A percentile compares a stretch with the other conserved stretches of the same genome.
Evolutionary conservation across 2,113 vertebrate genomes (phyloP).

Genomic region (Phocoena sinus): DNA sequence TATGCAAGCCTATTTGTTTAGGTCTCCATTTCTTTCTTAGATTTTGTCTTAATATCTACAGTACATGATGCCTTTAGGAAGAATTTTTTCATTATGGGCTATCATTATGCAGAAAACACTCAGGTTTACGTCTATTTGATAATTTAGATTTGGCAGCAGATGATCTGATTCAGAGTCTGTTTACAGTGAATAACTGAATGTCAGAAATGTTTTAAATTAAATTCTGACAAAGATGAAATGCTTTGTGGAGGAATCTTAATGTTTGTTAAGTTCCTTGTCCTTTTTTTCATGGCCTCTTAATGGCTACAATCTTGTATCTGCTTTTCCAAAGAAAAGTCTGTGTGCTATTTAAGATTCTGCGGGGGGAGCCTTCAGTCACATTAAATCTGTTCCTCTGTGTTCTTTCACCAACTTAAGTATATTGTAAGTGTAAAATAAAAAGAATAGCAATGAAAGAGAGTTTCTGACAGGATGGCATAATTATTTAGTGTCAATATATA

Average conservation of each 20-base stretch:
- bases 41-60: constrained; percentile 4
- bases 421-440: constrained; percentile 34
- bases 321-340: background rate
- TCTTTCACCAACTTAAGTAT: background rate
- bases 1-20: background rate
- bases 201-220: constrained; percentile 61
- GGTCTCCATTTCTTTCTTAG: background rate
- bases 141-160: constrained; percentile 42
- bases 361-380: background rate
- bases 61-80: constrained; percentile 41
- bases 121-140: constrained; percentile 57
- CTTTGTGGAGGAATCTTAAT: constrained; percentile 45
- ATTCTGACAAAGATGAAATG: constrained; percentile 50
- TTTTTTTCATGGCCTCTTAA: constrained; percentile 27
- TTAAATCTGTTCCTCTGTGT: background rate
- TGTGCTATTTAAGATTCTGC: background rate
- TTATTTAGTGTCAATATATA: background rate
- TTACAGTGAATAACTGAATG: constrained; percentile 57
- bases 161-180: constrained; percentile 41
- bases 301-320: background rate
- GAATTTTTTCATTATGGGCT: constrained; percentile 38
- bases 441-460: background rate
- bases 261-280: background rate
- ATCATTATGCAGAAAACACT: constrained; percentile 48
- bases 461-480: background rate